Base-by-base conservation (phyloP, 2,888 invertebrate species). In the Parthenolecanium corni region DNA sequence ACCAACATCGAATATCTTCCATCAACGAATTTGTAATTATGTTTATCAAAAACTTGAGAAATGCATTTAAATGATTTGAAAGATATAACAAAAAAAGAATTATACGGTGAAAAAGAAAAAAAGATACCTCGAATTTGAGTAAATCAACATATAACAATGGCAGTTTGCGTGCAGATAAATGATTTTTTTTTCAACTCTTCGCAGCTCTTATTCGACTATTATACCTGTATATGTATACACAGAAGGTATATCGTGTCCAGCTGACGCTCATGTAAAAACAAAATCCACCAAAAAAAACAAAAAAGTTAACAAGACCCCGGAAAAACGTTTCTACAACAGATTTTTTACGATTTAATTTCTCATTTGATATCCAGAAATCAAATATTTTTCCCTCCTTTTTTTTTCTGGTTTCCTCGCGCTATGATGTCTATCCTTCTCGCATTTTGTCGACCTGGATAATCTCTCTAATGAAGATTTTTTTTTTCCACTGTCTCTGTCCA, bases 91-190 rank as follows among this genome's bases (percentile, higher is more conserved):
- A 6, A 9, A 31, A 31, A 31, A 31, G 31, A 31, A n/a, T 31
- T 31, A 31, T 31, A 31, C 31, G n/a, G n/a, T n/a, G 40, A 18
- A 44, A 20, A 44, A 16, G 16, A 44, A 44, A 44, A 44, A 44
- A 44, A 44, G n/a, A 44, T 18, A 44, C 3, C 20, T 2, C 12
- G 24, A 31, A 52, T 14, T 52, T 24, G 11, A 52, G 31, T 52
- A 21, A 52, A 52, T 52, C 52, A 52, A 31, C 52, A 9, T 5
- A 52, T 31, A 25, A 52, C 9, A 24, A 23, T 52, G 25, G 25
- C 52, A 52, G 57, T 42, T 57, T 38, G 61, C 61, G 61, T 61
- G 61, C 61, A 61, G 51, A 51, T 61, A 61, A 61, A 61, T 61
- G 61, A 61, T 61, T 61, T 61, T 38, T 56, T 57, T 49, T 58